Conservation (phyloP, 2,888 invertebrate genomes). For the Notocelia uddmanniana region DNA sequence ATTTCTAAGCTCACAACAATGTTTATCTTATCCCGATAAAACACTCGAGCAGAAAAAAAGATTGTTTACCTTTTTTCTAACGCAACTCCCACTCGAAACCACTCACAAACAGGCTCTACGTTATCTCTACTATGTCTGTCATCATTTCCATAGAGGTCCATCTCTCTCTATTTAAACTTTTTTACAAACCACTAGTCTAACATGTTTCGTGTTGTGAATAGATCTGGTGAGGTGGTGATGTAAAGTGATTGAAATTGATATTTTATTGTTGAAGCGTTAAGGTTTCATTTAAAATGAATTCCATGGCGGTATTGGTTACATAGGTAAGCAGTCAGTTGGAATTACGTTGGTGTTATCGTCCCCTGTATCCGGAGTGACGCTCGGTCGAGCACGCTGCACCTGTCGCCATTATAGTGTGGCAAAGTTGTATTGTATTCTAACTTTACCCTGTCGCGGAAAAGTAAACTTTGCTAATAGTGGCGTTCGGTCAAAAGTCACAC, state of each 20-base stretch:
- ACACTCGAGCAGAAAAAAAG: constrained; percentile 25
- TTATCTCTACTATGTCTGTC: constrained; percentile 69
- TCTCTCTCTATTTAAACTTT: constrained; percentile 44
- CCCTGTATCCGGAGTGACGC: constrained; percentile 63
- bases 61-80: constrained; percentile 69
- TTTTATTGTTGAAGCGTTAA: constrained; percentile 45
- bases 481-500: constrained; percentile 16
- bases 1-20: constrained; percentile 17
- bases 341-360: constrained; percentile 60
- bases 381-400: constrained; percentile 73
- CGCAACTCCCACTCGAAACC: constrained; percentile 58
- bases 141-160: constrained; percentile 60
- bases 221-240: constrained; percentile 39
- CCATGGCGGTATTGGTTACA: constrained; percentile 27
- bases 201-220: constrained; percentile 45
- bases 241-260: neutral
- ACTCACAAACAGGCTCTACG: constrained; percentile 63
- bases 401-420: constrained; percentile 65
- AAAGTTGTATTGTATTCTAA: constrained; percentile 48
- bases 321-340: constrained; percentile 63
- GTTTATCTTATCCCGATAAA: constrained; percentile 28
- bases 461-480: constrained; percentile 17
- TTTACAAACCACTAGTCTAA: constrained; percentile 51
- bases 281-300: constrained; percentile 47
- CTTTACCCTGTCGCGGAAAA: constrained; percentile 47